Conservation (phyloP, 1,140 invertebrate genomes). For the Meloidogyne hapla region DNA sequence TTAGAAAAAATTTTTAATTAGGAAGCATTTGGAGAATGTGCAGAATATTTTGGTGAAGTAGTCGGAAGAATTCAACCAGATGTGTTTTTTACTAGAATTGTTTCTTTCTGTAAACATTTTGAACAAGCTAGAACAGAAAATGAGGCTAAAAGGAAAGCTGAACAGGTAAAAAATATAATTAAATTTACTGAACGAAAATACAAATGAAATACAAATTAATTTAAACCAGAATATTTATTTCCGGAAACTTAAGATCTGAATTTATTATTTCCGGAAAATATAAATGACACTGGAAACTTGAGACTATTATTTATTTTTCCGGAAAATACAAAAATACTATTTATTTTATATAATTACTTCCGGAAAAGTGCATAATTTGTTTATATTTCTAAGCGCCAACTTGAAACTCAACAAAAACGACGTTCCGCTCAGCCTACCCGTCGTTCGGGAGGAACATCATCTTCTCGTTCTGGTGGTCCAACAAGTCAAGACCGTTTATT, state of each 20-base stretch:
- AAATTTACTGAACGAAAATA: too few relatives aligned
- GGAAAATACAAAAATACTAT: too few relatives aligned
- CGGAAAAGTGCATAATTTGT: too few relatives aligned
- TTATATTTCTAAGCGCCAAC: conserved; percentile 10
- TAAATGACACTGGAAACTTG: too few relatives aligned
- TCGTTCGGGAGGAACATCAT: not conserved
- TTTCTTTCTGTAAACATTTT: conserved; percentile 39
- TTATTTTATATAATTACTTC: too few relatives aligned
- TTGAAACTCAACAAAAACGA: conserved; percentile 16
- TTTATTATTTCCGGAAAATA: too few relatives aligned
- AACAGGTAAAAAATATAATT: conserved; percentile 22
- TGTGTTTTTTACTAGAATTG: conserved; percentile 37
- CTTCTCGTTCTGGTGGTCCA: not conserved
- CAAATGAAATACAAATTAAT: not conserved
- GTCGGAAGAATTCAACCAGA: conserved; percentile 27
- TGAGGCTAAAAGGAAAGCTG: conserved; percentile 12
- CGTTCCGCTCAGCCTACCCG: not conserved
- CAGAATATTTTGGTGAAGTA: conserved; percentile 39
- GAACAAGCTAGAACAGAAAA: conserved; percentile 31
- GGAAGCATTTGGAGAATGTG: conserved; percentile 39
- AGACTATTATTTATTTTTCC: too few relatives aligned
- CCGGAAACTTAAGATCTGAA: too few relatives aligned
- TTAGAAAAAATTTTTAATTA: too few relatives aligned
- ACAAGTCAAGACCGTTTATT: conserved; percentile 23
- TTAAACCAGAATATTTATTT: too few relatives aligned